Base-by-base conservation (phyloP, 2,797 vertebrate species). In the Hippocampus kuda region DNA sequence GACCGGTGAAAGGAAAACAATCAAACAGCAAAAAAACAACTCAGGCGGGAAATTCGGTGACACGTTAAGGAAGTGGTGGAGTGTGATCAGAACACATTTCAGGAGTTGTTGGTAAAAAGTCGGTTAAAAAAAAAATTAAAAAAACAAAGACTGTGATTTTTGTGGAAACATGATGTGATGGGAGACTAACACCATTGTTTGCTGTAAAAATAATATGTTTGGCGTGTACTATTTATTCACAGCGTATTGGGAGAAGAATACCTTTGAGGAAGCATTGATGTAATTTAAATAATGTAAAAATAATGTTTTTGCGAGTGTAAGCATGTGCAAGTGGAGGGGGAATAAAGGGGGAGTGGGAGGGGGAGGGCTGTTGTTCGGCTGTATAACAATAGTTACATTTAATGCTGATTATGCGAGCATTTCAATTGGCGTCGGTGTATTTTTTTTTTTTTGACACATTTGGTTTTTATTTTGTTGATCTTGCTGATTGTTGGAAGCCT, bases 1-100 rank as follows among this genome's bases (percentile, higher is more conserved):
- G 76, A 83, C 77, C 75, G 57, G 59, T 72, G 61, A 70, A 60
- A 61, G 42, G 70, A 80, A 83, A 83, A 83, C 77, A 70, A 69
- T 26, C 48, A 69, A 83, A 77, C 68, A 74, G 46, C 11, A 78
- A 74, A 34, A 54, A 71, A 72, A 48, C 69, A 78, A 74, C 68
- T 80, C 69, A 7, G 16, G 59, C 3, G 56, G 27, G 56, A 57
- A 57, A 57, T 57, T 38, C 56, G 3, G 56, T 26, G 56, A 57
- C 56, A 62, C 34, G 16, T 38, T 62, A 63, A 44, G 59, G 59
- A 60, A 60, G 16, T 22, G 30, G 30, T 22, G 60, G 30, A 41
- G 42, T 15, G n/a, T 13, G 5, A 42, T 24, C 11, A 13, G 22
- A 63, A 15, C 13, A 63, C 38, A 44, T 42, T 60, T 18, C n/a